A percentile compares a stretch with the other conserved stretches of the same genome.
Conservation (phyloP, 2,888 invertebrate genomes). For the Hoplodrina blanda region DNA sequence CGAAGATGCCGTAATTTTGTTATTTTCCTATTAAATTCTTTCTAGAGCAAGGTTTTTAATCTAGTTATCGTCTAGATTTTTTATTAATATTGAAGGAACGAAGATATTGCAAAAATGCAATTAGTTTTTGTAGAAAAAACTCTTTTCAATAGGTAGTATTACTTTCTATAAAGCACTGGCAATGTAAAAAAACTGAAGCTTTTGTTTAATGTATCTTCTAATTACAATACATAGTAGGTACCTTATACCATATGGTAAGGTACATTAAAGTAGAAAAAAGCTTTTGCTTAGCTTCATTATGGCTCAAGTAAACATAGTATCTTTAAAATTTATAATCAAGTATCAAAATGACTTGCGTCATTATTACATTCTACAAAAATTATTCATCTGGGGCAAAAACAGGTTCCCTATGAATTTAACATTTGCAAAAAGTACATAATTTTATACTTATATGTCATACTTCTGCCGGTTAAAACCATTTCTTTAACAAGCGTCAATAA, state of each 20-base stretch:
- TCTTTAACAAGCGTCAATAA: constrained; percentile 47
- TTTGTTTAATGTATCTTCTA: too few species aligned
- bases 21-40: constrained; percentile 26
- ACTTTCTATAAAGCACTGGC: not conserved
- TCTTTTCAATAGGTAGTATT: not conserved
- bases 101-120: not conserved
- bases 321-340: not conserved
- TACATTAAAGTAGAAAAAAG: not conserved
- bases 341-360: constrained; percentile 28
- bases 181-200: not conserved
- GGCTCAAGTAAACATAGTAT: not conserved
- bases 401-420: constrained; percentile 36
- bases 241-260: too few species aligned
- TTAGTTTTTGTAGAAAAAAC: not conserved
- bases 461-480: constrained; percentile 34
- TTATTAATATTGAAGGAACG: constrained; percentile 7
- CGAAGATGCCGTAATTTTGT: constrained; percentile 10
- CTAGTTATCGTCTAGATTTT: constrained; percentile 6
- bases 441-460: constrained; percentile 22
- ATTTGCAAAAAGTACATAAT: constrained; percentile 46
- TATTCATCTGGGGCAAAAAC: constrained; percentile 2
- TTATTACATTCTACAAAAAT: constrained; percentile 9
- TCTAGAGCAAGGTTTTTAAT: constrained; percentile 2
- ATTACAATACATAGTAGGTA: too few species aligned
- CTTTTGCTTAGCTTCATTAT: constrained; percentile 1